Evolutionary conservation across 2,113 vertebrate species (phyloP).

Genomic region (Rhabdomys dilectus): DNA sequence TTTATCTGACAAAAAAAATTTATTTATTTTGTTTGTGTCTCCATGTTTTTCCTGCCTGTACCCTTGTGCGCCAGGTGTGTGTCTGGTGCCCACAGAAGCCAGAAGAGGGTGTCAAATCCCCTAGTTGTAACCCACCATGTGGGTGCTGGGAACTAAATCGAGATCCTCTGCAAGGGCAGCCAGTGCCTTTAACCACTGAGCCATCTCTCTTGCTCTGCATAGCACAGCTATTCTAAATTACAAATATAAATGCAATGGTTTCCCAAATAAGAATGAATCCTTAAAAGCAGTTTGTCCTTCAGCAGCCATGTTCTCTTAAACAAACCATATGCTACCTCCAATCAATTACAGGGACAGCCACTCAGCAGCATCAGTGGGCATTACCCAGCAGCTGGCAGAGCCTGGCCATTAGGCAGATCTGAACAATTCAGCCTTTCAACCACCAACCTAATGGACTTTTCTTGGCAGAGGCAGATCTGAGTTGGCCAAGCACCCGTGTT

Average conservation of each 20-base stretch:
- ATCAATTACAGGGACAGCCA: not conserved
- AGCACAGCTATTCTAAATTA: not conserved
- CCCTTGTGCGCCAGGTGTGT: not conserved
- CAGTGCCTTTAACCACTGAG: not conserved
- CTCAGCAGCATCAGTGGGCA: conserved; percentile 37
- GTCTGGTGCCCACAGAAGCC: not conserved
- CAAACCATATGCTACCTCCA: not conserved
- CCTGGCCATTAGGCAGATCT: conserved; percentile 43
- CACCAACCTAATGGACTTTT: conserved; percentile 75
- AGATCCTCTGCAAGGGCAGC: not conserved
- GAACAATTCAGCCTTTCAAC: conserved; percentile 76
- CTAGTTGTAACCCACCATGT: not conserved
- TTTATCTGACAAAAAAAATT: not conserved
- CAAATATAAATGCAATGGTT: not conserved
- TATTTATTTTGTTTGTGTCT: not conserved
- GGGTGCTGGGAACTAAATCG: not conserved
- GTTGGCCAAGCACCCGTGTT: conserved; percentile 67
- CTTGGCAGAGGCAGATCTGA: conserved; percentile 62
- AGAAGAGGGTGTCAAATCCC: not conserved
- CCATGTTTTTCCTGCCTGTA: not conserved
- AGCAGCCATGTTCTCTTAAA: not conserved
- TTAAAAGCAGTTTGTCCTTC: not conserved
- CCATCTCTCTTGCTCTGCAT: not conserved
- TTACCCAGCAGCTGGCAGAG: conserved; percentile 59
- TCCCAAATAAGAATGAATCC: not conserved